Evolutionary conservation across 2,113 vertebrate species (phyloP), one percentile per base, ranked within the genome.

Genomic region (Poeciliopsis occidentalis): DNA sequence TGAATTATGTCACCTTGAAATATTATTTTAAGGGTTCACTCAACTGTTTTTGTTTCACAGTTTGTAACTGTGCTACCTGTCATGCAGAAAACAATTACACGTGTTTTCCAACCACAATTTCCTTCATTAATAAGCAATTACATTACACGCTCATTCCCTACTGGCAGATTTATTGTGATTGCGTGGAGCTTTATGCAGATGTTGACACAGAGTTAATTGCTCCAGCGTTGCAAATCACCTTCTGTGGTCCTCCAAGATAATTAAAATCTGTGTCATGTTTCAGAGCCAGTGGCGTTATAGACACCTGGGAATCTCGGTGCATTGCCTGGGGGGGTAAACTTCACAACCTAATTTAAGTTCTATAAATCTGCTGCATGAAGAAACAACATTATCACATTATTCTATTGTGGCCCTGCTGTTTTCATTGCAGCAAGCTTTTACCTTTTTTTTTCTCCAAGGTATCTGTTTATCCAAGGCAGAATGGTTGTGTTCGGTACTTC

Each of bases 191-290:
- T 3, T 44, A 54, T 82, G 67, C 79, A 78, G 84, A 74, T 69
- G 77, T 78, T 81, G 78, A 80, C 76, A 32, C 47, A 19, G 64
- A 64, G 67, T 69, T 83, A 85, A 88, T 85, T 79, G 78, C 70
- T 26, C 44, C 61, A 44, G 37, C 64, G 7, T 75, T 39, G 69
- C 73, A 85, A 67, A 80, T 83, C 79, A 80, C 29, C 41, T n/a
- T 79, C 71, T 17, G 26, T 26, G 7, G 34, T 65, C 65, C 22
- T 69, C 41, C 13, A 27, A 15, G 57, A 64, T 67, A 76, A 74
- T 82, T 81, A 75, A 75, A 79, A 60, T 34, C 76, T 27, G 66
- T 63, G 67, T 24, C 32, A 60, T 63, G 39, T 63, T 51, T 26
- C 73, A 61, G 47, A 69, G 30, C 60, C 71, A 44, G 47, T 75